Percentiles rank a stretch among this genome's conserved stretches.
Conservation (phyloP, 2,113 vertebrate species). For the Jaculus jaculus region DNA sequence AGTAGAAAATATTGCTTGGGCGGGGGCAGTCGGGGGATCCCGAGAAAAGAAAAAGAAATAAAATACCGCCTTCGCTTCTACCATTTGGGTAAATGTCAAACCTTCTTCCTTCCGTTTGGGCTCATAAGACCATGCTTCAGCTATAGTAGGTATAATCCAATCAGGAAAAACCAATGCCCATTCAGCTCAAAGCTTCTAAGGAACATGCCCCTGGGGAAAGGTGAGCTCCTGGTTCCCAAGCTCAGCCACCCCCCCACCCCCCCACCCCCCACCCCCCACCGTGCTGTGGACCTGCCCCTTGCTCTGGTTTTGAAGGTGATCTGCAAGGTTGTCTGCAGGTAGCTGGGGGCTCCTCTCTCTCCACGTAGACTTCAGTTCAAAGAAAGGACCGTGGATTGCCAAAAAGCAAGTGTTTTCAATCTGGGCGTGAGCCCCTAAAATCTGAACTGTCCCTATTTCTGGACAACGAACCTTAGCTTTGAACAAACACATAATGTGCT, state of each 20-base stretch:
- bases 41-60: too few species aligned
- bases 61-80: background rate
- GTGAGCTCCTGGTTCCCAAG: background rate
- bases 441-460: background rate
- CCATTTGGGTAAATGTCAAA: background rate
- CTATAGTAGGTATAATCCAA: background rate
- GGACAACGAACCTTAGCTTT: background rate
- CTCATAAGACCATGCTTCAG: background rate
- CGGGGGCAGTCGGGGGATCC: too few species aligned
- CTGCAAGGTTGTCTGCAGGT: background rate
- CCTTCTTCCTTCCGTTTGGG: background rate
- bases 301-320: too few species aligned
- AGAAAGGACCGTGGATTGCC: background rate
- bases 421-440: background rate
- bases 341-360: too few species aligned
- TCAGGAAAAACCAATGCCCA: background rate
- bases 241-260: background rate
- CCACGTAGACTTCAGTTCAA: too few species aligned
- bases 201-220: background rate
- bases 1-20: background rate
- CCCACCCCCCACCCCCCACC: too few species aligned
- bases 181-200: background rate
- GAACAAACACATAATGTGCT: background rate
- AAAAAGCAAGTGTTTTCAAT: background rate
- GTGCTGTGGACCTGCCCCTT: background rate